Evolutionary conservation across 2,113 vertebrate genomes (phyloP), one percentile per base, ranked within the genome.

Genomic region (Takifugu flavidus): DNA sequence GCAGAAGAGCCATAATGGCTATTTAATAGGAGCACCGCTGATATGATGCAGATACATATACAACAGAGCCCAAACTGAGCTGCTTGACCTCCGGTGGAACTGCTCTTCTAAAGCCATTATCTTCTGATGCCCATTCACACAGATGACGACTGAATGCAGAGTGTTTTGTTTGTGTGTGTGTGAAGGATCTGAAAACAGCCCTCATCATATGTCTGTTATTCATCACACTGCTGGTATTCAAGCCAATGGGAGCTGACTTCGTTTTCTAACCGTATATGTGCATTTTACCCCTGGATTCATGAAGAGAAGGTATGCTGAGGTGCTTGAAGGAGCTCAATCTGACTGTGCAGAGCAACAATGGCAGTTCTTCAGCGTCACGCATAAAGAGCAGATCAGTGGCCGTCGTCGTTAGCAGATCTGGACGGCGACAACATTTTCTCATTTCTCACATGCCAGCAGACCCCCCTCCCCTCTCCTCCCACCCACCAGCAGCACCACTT

Each of bases 71-170:
- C 80, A 77, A 84, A 64, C 20, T 20, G 70, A 86, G 75, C 66
- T 81, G 70, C 84, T 86, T 88, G 85, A 88, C 86, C 85, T 85
- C 77, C 68, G 60, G 68, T 62, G 76, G 42, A 70, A 51, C 28
- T 26, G 68, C 45, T 71, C 62, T 78, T 67, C 62, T 82, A 20
- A 20, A 20, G 20, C 20, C 65, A 87, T 88, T 88, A 88, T 86
- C 67, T 71, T 73, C 69, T 80, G 74, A 86, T 80, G 77, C 77
- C 73, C 65, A 74, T 86, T 84, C 79, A 86, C 71, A 74, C 77
- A 72, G 70, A 76, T 78, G 62, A 86, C 83, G 75, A 79, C 58
- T 82, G 82, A 80, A 82, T 87, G 76, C 74, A 70, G 55, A 86
- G 80, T 70, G 80, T 68, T 84, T 81, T 90, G 75, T 86, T 86